Conservation (phyloP, 2,888 invertebrate genomes). For the Phengaris arion region DNA sequence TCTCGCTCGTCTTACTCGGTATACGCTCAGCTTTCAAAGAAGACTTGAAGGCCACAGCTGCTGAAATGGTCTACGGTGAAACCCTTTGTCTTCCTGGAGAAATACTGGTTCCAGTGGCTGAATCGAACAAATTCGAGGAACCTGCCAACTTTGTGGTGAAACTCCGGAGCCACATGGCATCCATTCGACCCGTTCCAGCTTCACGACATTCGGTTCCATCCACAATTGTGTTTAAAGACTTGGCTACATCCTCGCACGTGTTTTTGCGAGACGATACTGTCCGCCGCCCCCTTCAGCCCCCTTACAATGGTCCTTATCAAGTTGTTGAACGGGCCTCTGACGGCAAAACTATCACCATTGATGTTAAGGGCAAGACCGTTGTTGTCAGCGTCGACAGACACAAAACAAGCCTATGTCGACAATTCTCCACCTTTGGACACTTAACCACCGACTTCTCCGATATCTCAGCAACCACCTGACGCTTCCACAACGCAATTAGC, state of each 20-base stretch:
- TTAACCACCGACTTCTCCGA: not conserved
- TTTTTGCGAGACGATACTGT: conserved; percentile 32
- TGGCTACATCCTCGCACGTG: not conserved
- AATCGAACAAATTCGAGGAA: not conserved
- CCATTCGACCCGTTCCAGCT: not conserved
- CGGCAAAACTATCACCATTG: conserved; percentile 32
- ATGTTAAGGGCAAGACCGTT: conserved; percentile 30
- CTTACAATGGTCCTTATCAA: no score
- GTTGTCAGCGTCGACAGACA: conserved; percentile 30
- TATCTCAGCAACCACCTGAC: not conserved
- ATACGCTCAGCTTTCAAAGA: conserved; percentile 39
- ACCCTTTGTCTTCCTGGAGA: conserved; percentile 34
- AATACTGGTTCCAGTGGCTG: conserved; percentile 8
- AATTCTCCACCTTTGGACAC: not conserved
- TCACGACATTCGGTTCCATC: not conserved
- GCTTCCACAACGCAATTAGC: not conserved
- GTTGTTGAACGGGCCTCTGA: conserved; percentile 23
- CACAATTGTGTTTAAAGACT: not conserved
- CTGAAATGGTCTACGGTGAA: conserved; percentile 38
- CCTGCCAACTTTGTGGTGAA: not conserved
- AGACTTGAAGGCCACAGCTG: conserved; percentile 34
- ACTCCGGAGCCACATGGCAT: conserved; percentile 27
- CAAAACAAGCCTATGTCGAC: conserved; percentile 26
- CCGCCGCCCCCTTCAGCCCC: conserved; percentile 32
- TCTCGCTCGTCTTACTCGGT: conserved; percentile 38